Conservation (phyloP, 2,113 vertebrate species). For the Hemicordylus capensis region DNA sequence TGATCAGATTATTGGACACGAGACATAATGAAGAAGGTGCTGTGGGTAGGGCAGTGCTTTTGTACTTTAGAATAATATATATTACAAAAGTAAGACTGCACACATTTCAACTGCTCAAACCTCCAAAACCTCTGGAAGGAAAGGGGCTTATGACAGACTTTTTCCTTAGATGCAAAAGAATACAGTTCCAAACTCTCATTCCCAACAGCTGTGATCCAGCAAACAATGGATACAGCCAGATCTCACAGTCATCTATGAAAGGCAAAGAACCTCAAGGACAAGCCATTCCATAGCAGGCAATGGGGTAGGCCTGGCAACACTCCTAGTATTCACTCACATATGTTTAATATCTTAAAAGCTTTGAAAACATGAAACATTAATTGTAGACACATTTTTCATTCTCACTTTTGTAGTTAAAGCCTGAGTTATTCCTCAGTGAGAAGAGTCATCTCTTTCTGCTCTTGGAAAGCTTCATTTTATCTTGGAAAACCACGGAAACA, state of each 20-base stretch:
- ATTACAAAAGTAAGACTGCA: neutral
- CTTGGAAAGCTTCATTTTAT: constrained; percentile 30
- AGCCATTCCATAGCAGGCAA: neutral
- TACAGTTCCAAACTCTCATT: neutral
- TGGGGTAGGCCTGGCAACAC: neutral
- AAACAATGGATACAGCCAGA: neutral
- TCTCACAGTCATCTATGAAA: neutral
- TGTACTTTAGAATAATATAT: too few relatives aligned
- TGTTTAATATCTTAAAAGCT: neutral
- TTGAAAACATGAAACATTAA: neutral
- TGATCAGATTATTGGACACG: neutral
- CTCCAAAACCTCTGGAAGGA: neutral
- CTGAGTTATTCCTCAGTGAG: neutral
- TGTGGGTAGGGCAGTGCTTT: neutral
- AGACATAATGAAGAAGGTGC: too few relatives aligned
- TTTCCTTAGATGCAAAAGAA: neutral
- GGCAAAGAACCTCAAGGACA: neutral
- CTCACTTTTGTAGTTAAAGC: neutral
- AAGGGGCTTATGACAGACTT: neutral
- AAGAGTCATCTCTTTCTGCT: neutral
- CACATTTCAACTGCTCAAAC: neutral
- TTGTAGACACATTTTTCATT: neutral
- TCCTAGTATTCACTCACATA: neutral
- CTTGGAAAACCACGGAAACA: constrained; percentile 30
- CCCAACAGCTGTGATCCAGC: neutral